A percentile compares a stretch with the other conserved stretches of the same genome.
Evolutionary conservation across 2,797 vertebrate species (phyloP).

Genomic region (Ibycter americanus): DNA sequence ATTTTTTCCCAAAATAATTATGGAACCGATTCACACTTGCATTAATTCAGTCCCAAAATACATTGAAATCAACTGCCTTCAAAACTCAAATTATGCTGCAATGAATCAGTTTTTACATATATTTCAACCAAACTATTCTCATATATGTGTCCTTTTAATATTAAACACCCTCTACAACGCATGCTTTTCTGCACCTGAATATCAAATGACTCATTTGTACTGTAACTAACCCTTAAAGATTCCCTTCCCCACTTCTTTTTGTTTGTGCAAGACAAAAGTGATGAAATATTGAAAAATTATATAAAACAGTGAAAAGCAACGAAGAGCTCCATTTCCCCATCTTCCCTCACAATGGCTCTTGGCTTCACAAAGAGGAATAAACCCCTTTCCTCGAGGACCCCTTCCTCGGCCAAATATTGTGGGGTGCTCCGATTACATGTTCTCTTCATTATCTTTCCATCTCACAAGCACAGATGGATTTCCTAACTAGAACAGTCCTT

Average conservation of each 20-base stretch:
- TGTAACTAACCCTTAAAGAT: not conserved
- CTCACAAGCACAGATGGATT: not conserved
- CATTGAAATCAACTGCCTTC: conserved; percentile 37
- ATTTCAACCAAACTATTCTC: conserved; percentile 31
- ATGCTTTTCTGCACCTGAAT: not conserved
- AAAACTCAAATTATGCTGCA: conserved; percentile 5
- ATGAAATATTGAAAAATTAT: not conserved
- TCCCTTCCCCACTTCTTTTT: not conserved
- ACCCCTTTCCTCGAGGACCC: not conserved
- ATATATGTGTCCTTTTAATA: not conserved
- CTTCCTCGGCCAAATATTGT: not conserved
- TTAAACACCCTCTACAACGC: not conserved
- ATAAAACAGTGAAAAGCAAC: not conserved
- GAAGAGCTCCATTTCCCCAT: not conserved
- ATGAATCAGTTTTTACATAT: conserved; percentile 12
- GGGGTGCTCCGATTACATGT: not conserved
- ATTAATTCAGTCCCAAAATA: conserved; percentile 17
- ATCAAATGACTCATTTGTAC: not conserved
- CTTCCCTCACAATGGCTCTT: not conserved
- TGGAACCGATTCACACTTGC: not conserved
- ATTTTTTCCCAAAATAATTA: conserved; percentile 17
- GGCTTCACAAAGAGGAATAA: not conserved
- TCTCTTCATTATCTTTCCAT: not conserved
- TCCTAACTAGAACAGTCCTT: not conserved
- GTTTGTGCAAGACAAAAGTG: not conserved